Evolutionary conservation across 2,797 vertebrate species (phyloP), one percentile per base, ranked within the genome.

Genomic region (Cottoperca gobio): DNA sequence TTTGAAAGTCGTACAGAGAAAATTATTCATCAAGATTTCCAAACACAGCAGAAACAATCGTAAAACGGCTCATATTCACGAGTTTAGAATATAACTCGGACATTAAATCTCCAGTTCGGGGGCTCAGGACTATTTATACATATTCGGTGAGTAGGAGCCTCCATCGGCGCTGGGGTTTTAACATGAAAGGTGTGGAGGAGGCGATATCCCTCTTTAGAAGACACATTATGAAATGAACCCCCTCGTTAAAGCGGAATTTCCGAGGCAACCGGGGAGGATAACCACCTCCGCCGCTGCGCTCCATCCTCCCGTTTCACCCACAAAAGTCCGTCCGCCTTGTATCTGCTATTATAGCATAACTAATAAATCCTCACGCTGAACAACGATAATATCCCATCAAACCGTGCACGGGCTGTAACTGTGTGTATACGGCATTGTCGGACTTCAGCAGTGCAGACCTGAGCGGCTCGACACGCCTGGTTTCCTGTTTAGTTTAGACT

Each of bases 151-250:
- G 63, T 3, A 26, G 53, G 65, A 69, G 37, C 50, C 33, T 49
- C 50, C 23, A 21, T 60, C 9, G 9, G 42, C 37, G 37, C 26
- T n/a, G 31, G 31, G 37, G 21, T 28, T 61, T 31, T 35, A 53
- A 65, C 28, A 68, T 76, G 21, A 61, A 62, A 42, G 43, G 43
- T 46, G 72, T 49, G 65, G 72, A 61, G 49, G 55, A 52, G 73
- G 48, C 35, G 24, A 49, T 35, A 13, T 43, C 16, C 67, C 53
- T 62, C 73, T 61, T 76, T 75, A 83, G 50, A 23, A 76, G 14
- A 79, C 70, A 85, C 76, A 74, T 84, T 74, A 80, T 81, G 69
- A 81, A 84, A 80, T 26, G 64, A 40, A n/a, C 40, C 24, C n/a
- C 31, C 78, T 85, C 69, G 67, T 76, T 81, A 85, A 72, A 78